A percentile compares a stretch with the other conserved stretches of the same genome.
Conservation (phyloP, 1,140 invertebrate genomes). For the Lepidotrigona ventralis region DNA sequence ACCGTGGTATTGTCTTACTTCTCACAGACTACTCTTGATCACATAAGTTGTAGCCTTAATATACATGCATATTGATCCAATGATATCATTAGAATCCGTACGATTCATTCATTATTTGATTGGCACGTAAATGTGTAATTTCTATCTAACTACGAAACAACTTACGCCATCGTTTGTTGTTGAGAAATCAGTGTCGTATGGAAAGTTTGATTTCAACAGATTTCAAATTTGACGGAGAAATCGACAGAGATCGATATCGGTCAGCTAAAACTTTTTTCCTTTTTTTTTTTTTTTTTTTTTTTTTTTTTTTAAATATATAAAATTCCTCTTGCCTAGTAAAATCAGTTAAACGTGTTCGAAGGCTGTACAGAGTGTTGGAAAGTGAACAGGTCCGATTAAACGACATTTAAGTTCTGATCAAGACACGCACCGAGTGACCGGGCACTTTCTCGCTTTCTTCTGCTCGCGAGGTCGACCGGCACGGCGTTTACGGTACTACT, state of each 20-base stretch:
- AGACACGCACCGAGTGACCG: slow-evolving; percentile 25
- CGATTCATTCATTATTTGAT: slow-evolving; percentile 5
- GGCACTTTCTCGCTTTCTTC: slow-evolving; percentile 72
- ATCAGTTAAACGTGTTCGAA: neutral
- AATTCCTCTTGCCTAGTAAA: too few relatives aligned
- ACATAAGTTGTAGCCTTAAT: neutral
- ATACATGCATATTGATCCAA: neutral
- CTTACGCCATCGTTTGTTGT: slow-evolving; percentile 37
- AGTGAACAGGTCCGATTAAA: slow-evolving; percentile 50
- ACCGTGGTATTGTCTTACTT: slow-evolving; percentile 26
- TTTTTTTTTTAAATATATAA: too few relatives aligned
- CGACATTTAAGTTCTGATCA: slow-evolving; percentile 53
- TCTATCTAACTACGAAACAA: neutral
- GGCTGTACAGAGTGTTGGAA: slow-evolving; percentile 37
- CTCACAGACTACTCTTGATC: neutral
- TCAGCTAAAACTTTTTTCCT: too few relatives aligned
- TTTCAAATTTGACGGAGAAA: neutral
- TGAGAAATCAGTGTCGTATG: slow-evolving; percentile 36
- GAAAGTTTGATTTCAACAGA: slow-evolving; percentile 38
- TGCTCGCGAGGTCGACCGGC: slow-evolving; percentile 64
- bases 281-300: too few relatives aligned
- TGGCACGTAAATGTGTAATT: neutral
- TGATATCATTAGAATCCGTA: too few relatives aligned
- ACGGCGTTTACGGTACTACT: slow-evolving; percentile 30
- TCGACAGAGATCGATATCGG: neutral